Evolutionary conservation across 2,113 vertebrate species (phyloP).

Genomic region (Monarcha castaneiventris): DNA sequence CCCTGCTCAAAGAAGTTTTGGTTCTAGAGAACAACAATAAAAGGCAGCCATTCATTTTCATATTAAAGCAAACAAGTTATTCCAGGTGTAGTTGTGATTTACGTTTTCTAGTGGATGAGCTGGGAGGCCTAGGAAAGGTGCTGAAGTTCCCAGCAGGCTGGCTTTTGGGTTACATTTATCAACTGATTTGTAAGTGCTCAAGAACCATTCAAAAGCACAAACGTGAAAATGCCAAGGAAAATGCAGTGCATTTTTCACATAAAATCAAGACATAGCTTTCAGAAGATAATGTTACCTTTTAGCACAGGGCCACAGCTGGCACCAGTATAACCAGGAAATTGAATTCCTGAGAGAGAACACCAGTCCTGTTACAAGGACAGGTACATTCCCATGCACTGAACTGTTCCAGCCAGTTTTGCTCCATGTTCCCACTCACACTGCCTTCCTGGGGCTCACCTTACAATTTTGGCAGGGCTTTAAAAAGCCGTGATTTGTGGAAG

Average conservation of each 20-base stretch:
- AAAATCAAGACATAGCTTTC: background rate
- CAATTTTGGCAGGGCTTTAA: background rate
- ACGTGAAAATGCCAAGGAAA: background rate
- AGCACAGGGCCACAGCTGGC: background rate
- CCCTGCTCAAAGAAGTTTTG: background rate
- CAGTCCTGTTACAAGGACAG: background rate
- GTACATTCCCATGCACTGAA: background rate
- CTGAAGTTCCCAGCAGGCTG: background rate
- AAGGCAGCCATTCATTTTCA: background rate
- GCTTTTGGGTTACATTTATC: background rate
- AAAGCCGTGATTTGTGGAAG: background rate
- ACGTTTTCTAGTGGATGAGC: background rate
- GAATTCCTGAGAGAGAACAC: background rate
- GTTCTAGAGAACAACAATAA: background rate
- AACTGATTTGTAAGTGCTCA: background rate
- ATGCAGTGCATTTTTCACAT: background rate
- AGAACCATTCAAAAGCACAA: background rate
- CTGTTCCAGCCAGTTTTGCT: background rate
- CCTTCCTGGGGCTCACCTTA: background rate
- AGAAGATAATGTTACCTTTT: background rate
- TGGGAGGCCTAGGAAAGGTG: background rate
- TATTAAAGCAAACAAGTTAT: background rate
- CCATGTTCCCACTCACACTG: background rate
- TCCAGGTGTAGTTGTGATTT: background rate
- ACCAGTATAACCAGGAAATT: background rate